These are phyloP conservation scores for Orgyia antiqua DNA, from an alignment of 2,888 invertebrate genomes.

Conservation along the genomic window DNA sequence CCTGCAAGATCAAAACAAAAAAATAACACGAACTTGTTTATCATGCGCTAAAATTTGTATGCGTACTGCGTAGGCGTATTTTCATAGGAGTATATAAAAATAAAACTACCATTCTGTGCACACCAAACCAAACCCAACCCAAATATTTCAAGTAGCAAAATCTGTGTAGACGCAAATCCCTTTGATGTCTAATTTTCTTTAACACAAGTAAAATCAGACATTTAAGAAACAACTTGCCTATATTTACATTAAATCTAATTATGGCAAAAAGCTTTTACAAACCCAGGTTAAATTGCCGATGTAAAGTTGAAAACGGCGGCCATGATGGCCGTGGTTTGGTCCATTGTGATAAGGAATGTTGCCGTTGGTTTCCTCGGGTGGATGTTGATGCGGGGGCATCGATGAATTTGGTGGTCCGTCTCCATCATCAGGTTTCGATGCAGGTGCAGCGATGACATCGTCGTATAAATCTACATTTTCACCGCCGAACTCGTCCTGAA, in stretches of 20 bases:
- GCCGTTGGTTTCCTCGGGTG: constrained; percentile 83
- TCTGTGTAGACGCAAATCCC: constrained; percentile 25
- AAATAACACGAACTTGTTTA: no score
- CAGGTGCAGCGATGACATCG: constrained; percentile 93
- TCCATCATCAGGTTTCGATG: constrained; percentile 78
- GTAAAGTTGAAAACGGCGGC: constrained; percentile 94
- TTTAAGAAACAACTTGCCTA: constrained; percentile 39
- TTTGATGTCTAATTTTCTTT: constrained; percentile 28
- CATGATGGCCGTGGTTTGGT: constrained; percentile 85
- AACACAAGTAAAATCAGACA: constrained; percentile 35
- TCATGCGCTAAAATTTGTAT: no score
- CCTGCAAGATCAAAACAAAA: no score
- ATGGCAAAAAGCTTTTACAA: constrained; percentile 72
- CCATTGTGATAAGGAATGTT: constrained; percentile 83
- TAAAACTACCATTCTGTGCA: no score
- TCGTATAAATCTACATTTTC: constrained; percentile 96
- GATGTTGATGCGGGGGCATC: constrained; percentile 70
- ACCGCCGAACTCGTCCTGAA: constrained; percentile 88
- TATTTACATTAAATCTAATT: constrained; percentile 62
- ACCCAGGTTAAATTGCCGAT: constrained; percentile 99
- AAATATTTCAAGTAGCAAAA: constrained; percentile 18
- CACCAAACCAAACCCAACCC: no score
- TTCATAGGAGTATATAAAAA: no score
- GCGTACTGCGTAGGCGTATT: no score
- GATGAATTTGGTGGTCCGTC: constrained; percentile 78